phyloP scores from a whole-genome alignment of 2,797 vertebrate species.

The Catamblyrhynchus diadema region DNA sequence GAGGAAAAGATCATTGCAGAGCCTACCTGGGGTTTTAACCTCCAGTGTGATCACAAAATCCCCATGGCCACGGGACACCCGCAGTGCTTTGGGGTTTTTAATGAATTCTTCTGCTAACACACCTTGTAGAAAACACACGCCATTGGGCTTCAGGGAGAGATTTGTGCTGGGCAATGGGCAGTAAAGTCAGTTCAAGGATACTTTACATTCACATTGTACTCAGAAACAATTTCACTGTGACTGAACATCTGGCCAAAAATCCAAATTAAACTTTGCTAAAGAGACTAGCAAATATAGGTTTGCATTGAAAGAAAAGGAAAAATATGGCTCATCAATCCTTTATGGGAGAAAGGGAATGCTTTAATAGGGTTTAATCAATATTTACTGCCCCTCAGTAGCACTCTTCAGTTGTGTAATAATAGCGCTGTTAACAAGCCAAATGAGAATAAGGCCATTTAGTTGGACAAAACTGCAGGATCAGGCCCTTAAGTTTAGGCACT shows the following conservation, averaged over 20 bases:
- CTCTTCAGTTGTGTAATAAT: background rate
- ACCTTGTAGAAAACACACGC: background rate
- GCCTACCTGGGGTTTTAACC: background rate
- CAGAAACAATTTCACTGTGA: background rate
- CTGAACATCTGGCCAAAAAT: background rate
- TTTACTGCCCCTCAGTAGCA: background rate
- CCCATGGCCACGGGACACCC: background rate
- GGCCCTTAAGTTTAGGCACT: background rate
- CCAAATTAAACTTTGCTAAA: background rate
- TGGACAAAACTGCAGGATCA: background rate
- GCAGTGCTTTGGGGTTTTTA: rapidly evolving
- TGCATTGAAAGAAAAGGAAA: background rate
- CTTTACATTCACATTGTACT: background rate
- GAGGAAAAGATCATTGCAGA: background rate
- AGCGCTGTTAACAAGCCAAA: background rate
- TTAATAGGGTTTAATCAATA: background rate
- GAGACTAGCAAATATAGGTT: background rate
- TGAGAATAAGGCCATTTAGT: background rate
- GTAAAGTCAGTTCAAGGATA: background rate
- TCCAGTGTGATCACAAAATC: background rate
- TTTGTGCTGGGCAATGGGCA: background rate
- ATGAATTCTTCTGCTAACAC: background rate
- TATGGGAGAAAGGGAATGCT: background rate
- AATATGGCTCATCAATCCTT: background rate
- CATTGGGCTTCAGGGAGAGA: background rate